Evolutionary conservation across 1,140 invertebrate species (phyloP).

Genomic region (Sitodiplosis mosellana): DNA sequence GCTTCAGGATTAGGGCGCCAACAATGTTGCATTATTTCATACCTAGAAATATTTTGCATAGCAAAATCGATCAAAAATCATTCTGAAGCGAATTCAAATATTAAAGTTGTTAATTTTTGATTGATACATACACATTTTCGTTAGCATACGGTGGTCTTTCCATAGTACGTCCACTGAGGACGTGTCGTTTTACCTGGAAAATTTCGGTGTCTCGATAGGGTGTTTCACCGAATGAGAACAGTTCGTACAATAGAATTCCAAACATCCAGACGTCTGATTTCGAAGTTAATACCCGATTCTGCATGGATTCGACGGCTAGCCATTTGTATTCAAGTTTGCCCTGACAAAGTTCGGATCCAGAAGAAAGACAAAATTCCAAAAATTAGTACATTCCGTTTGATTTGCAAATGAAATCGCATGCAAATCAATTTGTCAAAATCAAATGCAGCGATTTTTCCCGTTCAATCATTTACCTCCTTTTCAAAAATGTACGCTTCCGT

Average conservation of each 20-base stretch:
- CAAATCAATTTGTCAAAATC: not conserved
- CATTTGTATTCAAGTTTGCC: not conserved
- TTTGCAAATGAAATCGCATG: not conserved
- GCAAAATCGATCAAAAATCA: not conserved
- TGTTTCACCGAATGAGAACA: conserved; percentile 70
- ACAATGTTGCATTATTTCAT: not conserved
- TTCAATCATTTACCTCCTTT: not conserved
- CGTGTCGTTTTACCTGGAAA: not conserved
- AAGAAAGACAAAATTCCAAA: no score
- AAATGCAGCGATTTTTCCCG: not conserved
- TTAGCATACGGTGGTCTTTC: not conserved
- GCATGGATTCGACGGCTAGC: not conserved
- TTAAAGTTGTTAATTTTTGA: not conserved
- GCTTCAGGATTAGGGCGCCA: not conserved
- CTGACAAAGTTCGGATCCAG: not conserved
- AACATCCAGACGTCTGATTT: conserved; percentile 72
- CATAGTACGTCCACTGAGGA: not conserved
- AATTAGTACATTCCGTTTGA: not conserved
- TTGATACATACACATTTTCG: not conserved
- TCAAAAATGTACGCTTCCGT: not conserved
- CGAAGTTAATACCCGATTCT: not conserved
- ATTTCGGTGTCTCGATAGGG: conserved; percentile 55
- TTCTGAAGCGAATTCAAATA: not conserved
- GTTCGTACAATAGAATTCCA: conserved; percentile 83
- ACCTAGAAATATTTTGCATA: not conserved